phyloP scores from a whole-genome alignment of 2,888 invertebrate genomes.

The Buathra laborator region DNA sequence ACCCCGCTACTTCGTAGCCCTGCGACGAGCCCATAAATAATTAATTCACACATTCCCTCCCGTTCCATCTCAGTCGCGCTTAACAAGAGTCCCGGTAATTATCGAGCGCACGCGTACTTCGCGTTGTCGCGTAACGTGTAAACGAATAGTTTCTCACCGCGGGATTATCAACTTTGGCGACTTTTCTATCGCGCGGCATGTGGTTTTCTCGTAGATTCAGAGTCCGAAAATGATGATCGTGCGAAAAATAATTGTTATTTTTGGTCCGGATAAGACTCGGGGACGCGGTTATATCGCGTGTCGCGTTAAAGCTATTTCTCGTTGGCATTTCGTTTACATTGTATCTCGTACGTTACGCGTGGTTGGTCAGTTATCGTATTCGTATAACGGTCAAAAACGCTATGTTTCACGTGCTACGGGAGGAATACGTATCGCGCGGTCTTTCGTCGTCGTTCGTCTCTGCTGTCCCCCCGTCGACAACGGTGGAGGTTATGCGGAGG shows the following conservation, averaged over 20 bases:
- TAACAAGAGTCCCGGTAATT: conserved; percentile 61
- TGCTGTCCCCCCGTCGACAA: no score
- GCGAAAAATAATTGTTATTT: conserved; percentile 21
- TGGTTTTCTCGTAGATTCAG: conserved; percentile 2
- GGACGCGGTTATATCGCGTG: not conserved
- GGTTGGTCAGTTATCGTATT: no score
- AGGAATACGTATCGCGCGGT: no score
- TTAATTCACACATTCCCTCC: conserved; percentile 47
- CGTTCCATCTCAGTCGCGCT: conserved; percentile 50
- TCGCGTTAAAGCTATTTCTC: not conserved
- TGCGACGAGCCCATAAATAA: conserved; percentile 52
- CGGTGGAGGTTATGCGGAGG: no score
- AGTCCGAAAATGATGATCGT: conserved; percentile 19
- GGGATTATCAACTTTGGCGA: not conserved
- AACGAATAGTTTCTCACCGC: not conserved
- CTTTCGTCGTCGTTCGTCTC: no score
- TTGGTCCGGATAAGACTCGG: no score
- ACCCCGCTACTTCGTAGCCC: not conserved
- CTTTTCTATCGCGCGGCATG: conserved; percentile 8
- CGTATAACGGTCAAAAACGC: no score
- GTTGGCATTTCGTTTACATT: not conserved
- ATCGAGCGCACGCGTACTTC: conserved; percentile 46
- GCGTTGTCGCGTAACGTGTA: no score
- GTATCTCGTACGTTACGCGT: not conserved
- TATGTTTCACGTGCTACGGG: no score